Conservation (phyloP, 2,113 vertebrate genomes). For the Vidua macroura region DNA sequence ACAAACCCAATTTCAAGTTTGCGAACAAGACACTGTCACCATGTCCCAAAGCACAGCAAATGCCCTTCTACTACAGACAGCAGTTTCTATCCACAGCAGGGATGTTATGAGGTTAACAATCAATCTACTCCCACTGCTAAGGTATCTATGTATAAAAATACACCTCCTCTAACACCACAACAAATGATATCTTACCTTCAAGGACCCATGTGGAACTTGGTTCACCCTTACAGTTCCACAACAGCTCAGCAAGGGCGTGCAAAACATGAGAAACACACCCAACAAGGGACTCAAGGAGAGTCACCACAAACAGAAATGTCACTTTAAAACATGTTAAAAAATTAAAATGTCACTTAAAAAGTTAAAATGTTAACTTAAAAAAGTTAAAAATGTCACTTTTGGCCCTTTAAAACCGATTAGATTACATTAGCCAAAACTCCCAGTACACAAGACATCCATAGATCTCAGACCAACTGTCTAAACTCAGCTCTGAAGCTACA, state of each 20-base stretch:
- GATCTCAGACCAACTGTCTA: slow-evolving; percentile 61
- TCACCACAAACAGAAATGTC: neutral
- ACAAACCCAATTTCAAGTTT: neutral
- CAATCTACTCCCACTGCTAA: neutral
- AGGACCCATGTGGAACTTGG: neutral
- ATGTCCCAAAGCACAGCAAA: neutral
- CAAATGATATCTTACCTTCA: neutral
- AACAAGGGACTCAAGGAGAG: neutral
- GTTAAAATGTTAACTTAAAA: no score
- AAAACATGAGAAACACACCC: neutral
- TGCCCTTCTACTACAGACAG: neutral
- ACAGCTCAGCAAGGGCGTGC: neutral
- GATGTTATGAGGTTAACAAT: neutral
- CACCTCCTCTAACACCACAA: neutral
- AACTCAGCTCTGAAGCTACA: slow-evolving; percentile 46
- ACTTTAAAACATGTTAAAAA: no score
- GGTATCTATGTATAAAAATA: neutral
- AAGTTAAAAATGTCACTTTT: neutral
- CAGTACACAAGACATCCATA: slow-evolving; percentile 29
- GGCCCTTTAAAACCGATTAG: slow-evolving; percentile 31
- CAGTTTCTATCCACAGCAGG: neutral
- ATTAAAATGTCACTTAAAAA: no score
- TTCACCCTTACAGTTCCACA: neutral
- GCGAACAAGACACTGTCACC: neutral
- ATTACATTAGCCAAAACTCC: slow-evolving; percentile 26